A percentile compares a stretch with the other conserved stretches of the same genome.
Evolutionary conservation across 2,113 vertebrate species (phyloP).

Genomic region (Dicaeum eximium): DNA sequence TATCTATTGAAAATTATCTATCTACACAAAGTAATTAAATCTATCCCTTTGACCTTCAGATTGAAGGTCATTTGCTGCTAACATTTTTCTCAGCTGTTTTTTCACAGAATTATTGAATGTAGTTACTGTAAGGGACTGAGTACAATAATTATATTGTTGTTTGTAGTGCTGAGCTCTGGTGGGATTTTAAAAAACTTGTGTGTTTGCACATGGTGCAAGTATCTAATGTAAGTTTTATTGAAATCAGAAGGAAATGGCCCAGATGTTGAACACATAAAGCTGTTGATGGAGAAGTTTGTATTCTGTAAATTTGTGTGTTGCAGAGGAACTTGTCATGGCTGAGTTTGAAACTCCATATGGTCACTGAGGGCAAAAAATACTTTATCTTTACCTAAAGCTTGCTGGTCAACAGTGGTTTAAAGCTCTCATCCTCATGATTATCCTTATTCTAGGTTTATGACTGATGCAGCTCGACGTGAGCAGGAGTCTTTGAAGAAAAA

Average conservation of each 20-base stretch:
- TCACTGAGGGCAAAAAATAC: not conserved
- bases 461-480: constrained; percentile 92
- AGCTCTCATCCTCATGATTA: not conserved
- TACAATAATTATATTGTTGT: not conserved
- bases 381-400: not conserved
- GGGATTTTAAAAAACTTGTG: not conserved
- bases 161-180: not conserved
- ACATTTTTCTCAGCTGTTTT: not conserved
- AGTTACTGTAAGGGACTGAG: not conserved
- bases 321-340: not conserved
- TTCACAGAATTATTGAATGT: not conserved
- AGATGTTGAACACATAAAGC: not conserved
- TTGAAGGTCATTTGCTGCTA: not conserved
- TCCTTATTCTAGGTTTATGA: constrained; percentile 88
- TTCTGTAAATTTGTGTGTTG: not conserved
- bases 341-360: not conserved
- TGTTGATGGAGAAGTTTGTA: not conserved
- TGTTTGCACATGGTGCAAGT: not conserved
- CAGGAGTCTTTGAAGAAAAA: constrained; percentile 94
- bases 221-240: not conserved
- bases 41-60: not conserved
- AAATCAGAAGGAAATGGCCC: not conserved
- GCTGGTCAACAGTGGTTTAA: not conserved
- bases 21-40: not conserved
- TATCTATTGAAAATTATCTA: not conserved